Evolutionary conservation across 1,140 invertebrate genomes (phyloP).

Genomic region (Steinernema feltiae): DNA sequence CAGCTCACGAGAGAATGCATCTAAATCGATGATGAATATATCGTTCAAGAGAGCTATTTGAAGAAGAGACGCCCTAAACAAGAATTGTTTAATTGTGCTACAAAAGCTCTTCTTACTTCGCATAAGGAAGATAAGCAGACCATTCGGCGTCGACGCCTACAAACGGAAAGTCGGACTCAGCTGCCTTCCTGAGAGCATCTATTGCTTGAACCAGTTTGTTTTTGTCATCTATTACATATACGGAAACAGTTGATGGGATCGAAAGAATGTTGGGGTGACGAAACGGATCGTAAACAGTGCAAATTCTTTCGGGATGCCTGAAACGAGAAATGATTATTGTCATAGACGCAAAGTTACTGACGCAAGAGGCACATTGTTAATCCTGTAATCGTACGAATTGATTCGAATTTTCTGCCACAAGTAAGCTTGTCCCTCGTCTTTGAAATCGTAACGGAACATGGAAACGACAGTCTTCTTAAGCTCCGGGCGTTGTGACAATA

Average conservation of each 20-base stretch:
- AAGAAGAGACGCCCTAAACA: not conserved
- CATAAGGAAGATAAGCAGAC: not conserved
- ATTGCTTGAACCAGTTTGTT: not conserved
- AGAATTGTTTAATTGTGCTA: not conserved
- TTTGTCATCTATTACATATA: not conserved
- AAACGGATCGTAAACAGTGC: not conserved
- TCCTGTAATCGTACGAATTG: no score
- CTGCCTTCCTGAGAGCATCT: not conserved
- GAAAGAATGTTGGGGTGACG: not conserved
- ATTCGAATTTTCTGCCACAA: not conserved
- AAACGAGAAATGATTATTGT: not conserved
- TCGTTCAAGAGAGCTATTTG: not conserved
- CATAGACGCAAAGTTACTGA: no score
- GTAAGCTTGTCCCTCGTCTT: not conserved
- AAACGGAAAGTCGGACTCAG: not conserved
- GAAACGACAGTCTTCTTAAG: not conserved
- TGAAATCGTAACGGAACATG: not conserved
- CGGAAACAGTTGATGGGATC: not conserved
- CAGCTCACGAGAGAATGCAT: not conserved
- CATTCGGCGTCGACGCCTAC: not conserved
- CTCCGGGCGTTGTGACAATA: not conserved
- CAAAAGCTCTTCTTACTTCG: not conserved
- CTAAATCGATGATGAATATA: not conserved
- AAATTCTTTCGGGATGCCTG: not conserved
- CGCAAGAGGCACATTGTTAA: no score